phyloP scores from a whole-genome alignment of 2,113 vertebrate species.

The Oryzias celebensis region DNA sequence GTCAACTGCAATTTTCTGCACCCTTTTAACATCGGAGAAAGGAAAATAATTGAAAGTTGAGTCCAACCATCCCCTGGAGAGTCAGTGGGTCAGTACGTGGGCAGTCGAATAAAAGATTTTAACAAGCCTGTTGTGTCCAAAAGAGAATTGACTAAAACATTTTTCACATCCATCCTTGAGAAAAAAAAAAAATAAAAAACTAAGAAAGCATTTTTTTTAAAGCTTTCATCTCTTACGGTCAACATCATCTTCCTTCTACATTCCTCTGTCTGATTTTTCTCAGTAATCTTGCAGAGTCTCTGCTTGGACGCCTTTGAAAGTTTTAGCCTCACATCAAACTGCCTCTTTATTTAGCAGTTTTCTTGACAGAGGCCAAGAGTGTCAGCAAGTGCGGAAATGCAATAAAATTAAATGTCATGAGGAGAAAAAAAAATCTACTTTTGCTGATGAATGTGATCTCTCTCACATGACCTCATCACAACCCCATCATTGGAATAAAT shows the following conservation, averaged over 20 bases:
- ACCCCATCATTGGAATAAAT: not conserved
- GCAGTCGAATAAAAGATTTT: slow-evolving; percentile 53
- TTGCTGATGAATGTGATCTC: slow-evolving; percentile 35
- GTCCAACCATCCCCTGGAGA: slow-evolving; percentile 24
- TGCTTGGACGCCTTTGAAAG: slow-evolving; percentile 1
- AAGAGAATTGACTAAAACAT: slow-evolving; percentile 51
- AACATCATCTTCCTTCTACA: not conserved
- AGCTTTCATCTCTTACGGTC: slow-evolving; percentile 18
- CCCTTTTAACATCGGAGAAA: slow-evolving; percentile 21
- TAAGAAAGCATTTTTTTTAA: slow-evolving; percentile 2
- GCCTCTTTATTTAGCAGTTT: not conserved
- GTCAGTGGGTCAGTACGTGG: slow-evolving; percentile 46
- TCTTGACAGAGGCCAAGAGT: slow-evolving; percentile 28
- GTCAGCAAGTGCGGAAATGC: slow-evolving; percentile 21
- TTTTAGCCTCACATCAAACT: slow-evolving; percentile 16
- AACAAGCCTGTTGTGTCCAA: slow-evolving; percentile 50
- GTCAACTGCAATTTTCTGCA: slow-evolving; percentile 7
- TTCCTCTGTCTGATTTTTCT: not conserved
- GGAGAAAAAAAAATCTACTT: slow-evolving; percentile 28
- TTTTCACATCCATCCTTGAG: slow-evolving; percentile 35
- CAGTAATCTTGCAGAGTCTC: slow-evolving; percentile 9
- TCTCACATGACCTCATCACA: slow-evolving; percentile 42
- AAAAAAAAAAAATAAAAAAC: too few species aligned
- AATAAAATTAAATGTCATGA: slow-evolving; percentile 50
- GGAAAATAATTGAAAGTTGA: slow-evolving; percentile 23